phyloP scores from a whole-genome alignment of 2,888 invertebrate genomes.

The Tetrapedia diversipes region DNA sequence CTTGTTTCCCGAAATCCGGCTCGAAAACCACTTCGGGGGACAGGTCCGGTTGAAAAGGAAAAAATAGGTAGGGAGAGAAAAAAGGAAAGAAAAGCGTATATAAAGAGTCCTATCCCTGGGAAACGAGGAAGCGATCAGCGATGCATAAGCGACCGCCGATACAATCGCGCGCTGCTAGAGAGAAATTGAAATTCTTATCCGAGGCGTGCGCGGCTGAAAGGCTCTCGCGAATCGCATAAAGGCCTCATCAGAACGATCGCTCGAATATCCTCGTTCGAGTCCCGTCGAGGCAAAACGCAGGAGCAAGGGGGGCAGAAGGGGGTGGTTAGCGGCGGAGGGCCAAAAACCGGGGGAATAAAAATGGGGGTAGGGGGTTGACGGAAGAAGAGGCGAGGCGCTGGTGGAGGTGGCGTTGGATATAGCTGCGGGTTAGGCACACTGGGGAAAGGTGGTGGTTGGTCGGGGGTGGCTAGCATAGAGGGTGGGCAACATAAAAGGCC shows the following conservation, averaged over 20 bases:
- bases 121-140: conserved; percentile 61
- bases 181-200: conserved; percentile 75
- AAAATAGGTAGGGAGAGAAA: neutral
- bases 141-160: conserved; percentile 63
- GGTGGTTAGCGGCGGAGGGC: conserved; percentile 17
- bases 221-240: conserved; percentile 66
- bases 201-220: conserved; percentile 67
- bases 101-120: conserved; percentile 36
- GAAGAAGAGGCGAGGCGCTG: conserved; percentile 56
- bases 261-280: conserved; percentile 68
- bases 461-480: conserved; percentile 57
- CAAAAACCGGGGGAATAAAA: conserved; percentile 46
- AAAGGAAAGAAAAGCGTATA: conserved; percentile 26
- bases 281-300: conserved; percentile 49
- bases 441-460: conserved; percentile 53
- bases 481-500: conserved; percentile 78
- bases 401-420: conserved; percentile 53
- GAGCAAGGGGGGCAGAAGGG: conserved; percentile 1
- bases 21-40: conserved; percentile 4
- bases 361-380: conserved; percentile 50
- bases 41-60: conserved; percentile 9
- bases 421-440: conserved; percentile 61
- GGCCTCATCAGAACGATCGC: conserved; percentile 72
- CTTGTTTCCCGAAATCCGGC: neutral
- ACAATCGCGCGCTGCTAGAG: conserved; percentile 52